These are phyloP conservation scores for Microplitis mediator DNA, from an alignment of 1,140 invertebrate genomes.

Conservation along the genomic window DNA sequence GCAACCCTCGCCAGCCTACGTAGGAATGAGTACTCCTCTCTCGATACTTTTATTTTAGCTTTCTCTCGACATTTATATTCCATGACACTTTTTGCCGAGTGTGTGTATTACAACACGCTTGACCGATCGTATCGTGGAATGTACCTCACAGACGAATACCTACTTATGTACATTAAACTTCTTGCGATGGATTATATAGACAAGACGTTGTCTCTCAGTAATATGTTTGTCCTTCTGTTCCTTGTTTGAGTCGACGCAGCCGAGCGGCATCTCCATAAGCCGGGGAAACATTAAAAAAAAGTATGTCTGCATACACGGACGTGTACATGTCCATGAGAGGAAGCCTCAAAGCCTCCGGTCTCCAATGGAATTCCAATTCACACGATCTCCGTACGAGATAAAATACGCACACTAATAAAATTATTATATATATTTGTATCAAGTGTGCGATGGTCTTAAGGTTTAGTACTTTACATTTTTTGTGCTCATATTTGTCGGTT, in stretches of 20 bases:
- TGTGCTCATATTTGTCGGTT: no score
- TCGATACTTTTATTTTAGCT: not conserved
- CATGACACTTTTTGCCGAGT: not conserved
- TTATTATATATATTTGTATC: no score
- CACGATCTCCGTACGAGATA: constrained; percentile 9
- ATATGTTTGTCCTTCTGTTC: no score
- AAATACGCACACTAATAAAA: no score
- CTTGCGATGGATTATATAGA: constrained; percentile 10
- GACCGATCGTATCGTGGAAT: constrained; percentile 28
- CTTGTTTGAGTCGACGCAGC: not conserved
- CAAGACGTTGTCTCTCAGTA: not conserved
- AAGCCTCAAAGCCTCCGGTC: constrained; percentile 10
- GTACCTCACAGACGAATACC: constrained; percentile 24
- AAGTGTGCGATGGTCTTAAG: no score
- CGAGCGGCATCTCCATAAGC: constrained; percentile 29
- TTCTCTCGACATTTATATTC: not conserved
- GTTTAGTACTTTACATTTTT: no score
- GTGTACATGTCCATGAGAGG: no score
- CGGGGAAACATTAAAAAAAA: constrained; percentile 7
- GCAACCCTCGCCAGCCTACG: not conserved
- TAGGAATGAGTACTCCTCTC: not conserved
- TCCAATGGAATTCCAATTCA: constrained; percentile 18
- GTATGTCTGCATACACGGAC: not conserved
- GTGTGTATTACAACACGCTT: not conserved
- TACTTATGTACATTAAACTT: constrained; percentile 14